Evolutionary conservation across 1,140 invertebrate genomes (phyloP).

Genomic region (Drosophila tani): DNA sequence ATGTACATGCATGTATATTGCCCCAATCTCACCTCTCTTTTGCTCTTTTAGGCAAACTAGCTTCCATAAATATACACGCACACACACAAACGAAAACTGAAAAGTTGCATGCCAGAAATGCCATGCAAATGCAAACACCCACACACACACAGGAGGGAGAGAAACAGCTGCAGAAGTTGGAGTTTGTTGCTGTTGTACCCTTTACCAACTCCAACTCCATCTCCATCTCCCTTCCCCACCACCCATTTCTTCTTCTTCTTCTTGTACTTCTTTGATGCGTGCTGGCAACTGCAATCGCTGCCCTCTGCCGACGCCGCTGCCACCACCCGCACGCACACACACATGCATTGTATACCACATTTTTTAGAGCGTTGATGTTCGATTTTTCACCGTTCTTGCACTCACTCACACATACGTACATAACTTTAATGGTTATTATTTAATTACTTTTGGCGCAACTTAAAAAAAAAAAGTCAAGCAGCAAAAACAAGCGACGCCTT

Average conservation of each 20-base stretch:
- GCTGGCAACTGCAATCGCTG: slow-evolving; percentile 49
- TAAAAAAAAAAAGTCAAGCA: slow-evolving; percentile 11
- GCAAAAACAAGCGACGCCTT: slow-evolving; percentile 23
- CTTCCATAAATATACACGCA: slow-evolving; percentile 40
- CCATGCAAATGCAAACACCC: slow-evolving; percentile 50
- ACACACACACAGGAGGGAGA: slow-evolving; percentile 13
- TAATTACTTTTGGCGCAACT: slow-evolving; percentile 55
- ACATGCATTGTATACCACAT: slow-evolving; percentile 25
- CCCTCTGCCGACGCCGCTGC: slow-evolving; percentile 30
- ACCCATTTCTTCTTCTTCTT: slow-evolving; percentile 7
- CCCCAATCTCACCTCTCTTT: slow-evolving; percentile 3
- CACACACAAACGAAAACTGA: slow-evolving; percentile 17
- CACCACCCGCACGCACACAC: slow-evolving; percentile 49
- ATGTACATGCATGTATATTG: background rate
- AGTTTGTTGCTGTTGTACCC: slow-evolving; percentile 36
- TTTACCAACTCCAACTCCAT: slow-evolving; percentile 8
- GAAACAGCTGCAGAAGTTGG: slow-evolving; percentile 29
- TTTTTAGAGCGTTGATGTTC: slow-evolving; percentile 69
- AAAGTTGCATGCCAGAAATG: slow-evolving; percentile 49
- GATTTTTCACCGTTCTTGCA: slow-evolving; percentile 77
- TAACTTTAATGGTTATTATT: slow-evolving; percentile 40
- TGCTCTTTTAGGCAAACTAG: slow-evolving; percentile 28
- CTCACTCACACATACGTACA: slow-evolving; percentile 18
- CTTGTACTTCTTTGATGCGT: slow-evolving; percentile 40
- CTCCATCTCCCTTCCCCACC: background rate